phyloP scores from a whole-genome alignment of 2,888 invertebrate genomes.

The Dryomyza anilis region DNA sequence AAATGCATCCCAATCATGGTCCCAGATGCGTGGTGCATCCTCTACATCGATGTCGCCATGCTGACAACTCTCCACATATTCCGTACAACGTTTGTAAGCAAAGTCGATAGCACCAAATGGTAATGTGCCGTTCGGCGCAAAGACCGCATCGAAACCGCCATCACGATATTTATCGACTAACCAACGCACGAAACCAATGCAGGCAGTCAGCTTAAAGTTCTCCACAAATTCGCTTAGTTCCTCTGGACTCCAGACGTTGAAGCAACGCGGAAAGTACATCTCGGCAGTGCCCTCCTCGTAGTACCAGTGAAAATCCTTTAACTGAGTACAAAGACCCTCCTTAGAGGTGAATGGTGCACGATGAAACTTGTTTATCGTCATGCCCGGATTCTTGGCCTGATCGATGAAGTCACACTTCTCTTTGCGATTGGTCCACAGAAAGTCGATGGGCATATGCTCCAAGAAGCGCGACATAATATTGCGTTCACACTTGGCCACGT shows the following conservation, averaged over 20 bases:
- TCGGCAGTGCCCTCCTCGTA: slow-evolving; percentile 80
- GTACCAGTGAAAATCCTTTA: slow-evolving; percentile 86
- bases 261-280: slow-evolving; percentile 85
- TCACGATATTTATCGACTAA: slow-evolving; percentile 67
- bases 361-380: slow-evolving; percentile 80
- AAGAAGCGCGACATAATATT: slow-evolving; percentile 77
- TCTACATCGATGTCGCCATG: slow-evolving; percentile 74
- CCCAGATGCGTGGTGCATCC: slow-evolving; percentile 70
- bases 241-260: slow-evolving; percentile 80
- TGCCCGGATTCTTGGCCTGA: slow-evolving; percentile 64
- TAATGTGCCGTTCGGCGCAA: slow-evolving; percentile 68
- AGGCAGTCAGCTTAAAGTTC: slow-evolving; percentile 88
- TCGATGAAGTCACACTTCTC: slow-evolving; percentile 68
- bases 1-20: slow-evolving; percentile 90
- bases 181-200: slow-evolving; percentile 82
- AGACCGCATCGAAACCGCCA: slow-evolving; percentile 66
- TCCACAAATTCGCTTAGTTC: slow-evolving; percentile 83
- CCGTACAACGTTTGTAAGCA: slow-evolving; percentile 78
- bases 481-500: slow-evolving; percentile 70
- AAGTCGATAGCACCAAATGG: slow-evolving; percentile 80
- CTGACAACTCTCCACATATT: slow-evolving; percentile 74
- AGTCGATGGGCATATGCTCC: slow-evolving; percentile 80
- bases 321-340: slow-evolving; percentile 79
- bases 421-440: slow-evolving; percentile 87
- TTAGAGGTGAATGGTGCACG: slow-evolving; percentile 91